Base-by-base conservation (phyloP, 2,888 invertebrate species). In the Platycheirus rosarum region DNA sequence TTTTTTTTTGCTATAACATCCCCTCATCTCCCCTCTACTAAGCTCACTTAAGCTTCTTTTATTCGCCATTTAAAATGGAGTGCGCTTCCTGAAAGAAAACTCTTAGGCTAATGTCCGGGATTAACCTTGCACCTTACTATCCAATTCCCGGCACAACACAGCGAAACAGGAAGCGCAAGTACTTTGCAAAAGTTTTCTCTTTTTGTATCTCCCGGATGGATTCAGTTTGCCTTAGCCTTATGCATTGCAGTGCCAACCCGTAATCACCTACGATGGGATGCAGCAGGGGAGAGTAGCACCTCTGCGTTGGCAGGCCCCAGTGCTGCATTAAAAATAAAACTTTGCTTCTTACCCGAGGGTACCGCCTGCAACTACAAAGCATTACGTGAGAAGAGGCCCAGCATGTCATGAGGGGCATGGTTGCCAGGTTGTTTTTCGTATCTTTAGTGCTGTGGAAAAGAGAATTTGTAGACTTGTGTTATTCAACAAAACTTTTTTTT, bases 61-160 rank as follows among this genome's bases (percentile, higher is more conserved):
- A 57, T 77, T 57, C 70, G 18, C 35, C 26, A 29, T 44, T 77
- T 71, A 51, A 55, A 51, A 44, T 16, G 20, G 32, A 35, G 49
- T 51, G 49, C 26, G 57, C 55, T 55, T 26, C 23, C 37, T 60
- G 29, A 60, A 49, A 62, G 42, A 51, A 65, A 65, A 65, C 49
- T 70, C 49, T 16, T 49, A 49, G 65, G 71, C 71, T 77, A 77
- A 77, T 77, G 65, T 71, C 77, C 65, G 35, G 71, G 77, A 77
- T 77, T 77, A 77, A 60, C 71, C 77, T 66, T 71, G 65, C 77
- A 77, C 65, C 77, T 29, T 37, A 51, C 71, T 71, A 66, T 71
- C 57, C 32, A 40, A 71, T 60, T 68, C 46, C 44, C 37, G 32
- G 26, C 48, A 57, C 42, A 60, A 42, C 35, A 55, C 63, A 70